These are phyloP conservation scores for Phataginus tetradactyla DNA, from an alignment of 2,797 vertebrate genomes.

Conservation along the genomic window DNA sequence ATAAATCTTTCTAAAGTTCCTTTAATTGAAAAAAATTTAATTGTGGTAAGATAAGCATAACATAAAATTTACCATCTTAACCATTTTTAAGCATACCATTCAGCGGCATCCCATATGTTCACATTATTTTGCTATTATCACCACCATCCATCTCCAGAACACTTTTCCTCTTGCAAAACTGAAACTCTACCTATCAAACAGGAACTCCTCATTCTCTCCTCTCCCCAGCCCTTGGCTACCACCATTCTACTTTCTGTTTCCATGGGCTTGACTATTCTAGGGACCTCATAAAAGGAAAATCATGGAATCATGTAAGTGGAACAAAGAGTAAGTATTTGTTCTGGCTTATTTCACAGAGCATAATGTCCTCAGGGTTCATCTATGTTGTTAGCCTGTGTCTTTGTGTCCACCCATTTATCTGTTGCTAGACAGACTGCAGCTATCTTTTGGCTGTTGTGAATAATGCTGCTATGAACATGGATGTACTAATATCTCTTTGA, in stretches of 20 bases:
- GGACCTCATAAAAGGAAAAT: neutral
- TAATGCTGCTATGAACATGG: neutral
- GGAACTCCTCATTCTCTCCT: neutral
- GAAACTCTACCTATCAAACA: neutral
- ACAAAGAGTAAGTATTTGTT: neutral
- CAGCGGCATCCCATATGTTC: neutral
- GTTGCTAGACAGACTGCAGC: neutral
- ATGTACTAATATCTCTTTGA: neutral
- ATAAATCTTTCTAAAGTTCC: neutral
- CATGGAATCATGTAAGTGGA: too few relatives aligned
- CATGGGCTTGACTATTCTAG: neutral
- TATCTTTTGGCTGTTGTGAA: neutral
- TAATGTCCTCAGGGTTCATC: neutral
- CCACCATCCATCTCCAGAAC: neutral
- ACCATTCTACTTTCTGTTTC: neutral
- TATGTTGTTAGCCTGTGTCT: neutral
- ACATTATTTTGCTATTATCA: neutral
- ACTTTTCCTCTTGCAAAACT: neutral
- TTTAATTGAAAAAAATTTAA: neutral
- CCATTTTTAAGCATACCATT: neutral
- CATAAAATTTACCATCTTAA: neutral
- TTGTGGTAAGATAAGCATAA: neutral
- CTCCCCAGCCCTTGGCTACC: too few relatives aligned
- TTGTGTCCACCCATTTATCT: neutral
- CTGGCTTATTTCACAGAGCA: neutral